A percentile compares a stretch with the other conserved stretches of the same genome.
These are phyloP conservation scores for Chrysomallon squamiferum DNA, from an alignment of 1,140 invertebrate species.

Conservation along the genomic window DNA sequence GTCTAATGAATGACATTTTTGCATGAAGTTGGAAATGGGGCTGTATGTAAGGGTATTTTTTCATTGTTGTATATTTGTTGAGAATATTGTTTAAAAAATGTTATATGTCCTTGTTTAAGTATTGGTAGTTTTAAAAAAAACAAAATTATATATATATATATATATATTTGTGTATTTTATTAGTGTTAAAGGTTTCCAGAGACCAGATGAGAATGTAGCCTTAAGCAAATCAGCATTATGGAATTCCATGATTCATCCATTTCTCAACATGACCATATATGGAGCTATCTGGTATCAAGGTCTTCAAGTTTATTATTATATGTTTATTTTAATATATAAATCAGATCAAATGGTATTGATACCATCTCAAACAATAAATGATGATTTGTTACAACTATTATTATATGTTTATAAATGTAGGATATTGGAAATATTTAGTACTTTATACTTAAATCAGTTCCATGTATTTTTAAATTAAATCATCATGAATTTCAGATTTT, in stretches of 20 bases:
- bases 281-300: slow-evolving; percentile 57
- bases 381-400: not conserved
- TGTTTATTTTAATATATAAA: no score
- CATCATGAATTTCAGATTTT: no score
- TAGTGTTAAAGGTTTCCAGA: not conserved
- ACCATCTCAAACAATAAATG: no score
- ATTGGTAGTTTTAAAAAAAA: not conserved
- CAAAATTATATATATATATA: not conserved
- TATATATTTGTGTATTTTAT: not conserved
- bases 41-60: not conserved
- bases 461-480: no score
- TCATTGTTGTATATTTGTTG: not conserved
- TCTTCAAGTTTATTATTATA: no score
- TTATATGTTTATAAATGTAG: not conserved
- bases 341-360: no score
- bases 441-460: not conserved
- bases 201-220: not conserved
- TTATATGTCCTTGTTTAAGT: not conserved
- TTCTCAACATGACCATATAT: slow-evolving; percentile 50
- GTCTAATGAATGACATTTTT: not conserved
- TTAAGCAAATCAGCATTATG: slow-evolving; percentile 26
- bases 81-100: not conserved
- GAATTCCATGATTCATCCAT: slow-evolving; percentile 56
- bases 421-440: not conserved
- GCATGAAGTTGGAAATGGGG: not conserved